Evolutionary conservation across 2,888 invertebrate genomes (phyloP), one percentile per base, ranked within the genome.

Genomic region (Drosophila ustulata): DNA sequence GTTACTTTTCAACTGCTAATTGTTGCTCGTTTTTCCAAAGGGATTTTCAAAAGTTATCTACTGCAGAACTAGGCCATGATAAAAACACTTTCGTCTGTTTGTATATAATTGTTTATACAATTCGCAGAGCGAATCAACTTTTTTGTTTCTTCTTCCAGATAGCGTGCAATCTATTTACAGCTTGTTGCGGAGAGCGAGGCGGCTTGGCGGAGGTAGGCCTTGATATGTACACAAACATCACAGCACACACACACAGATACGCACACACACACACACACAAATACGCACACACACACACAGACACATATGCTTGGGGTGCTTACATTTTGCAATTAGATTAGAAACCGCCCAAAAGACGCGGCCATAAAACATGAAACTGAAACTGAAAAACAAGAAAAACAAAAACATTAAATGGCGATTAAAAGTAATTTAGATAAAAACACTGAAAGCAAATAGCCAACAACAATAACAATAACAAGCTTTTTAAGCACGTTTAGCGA

Each of bases 391-490:
- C 71, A 88, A 88, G 75, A 80, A 88, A 85, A 89, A 85, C 88
- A 89, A 89, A 88, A 85, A 88, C 86, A 85, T 89, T 89, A 89
- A 85, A 88, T 89, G 86, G 83, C 77, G 89, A 89, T 85, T 89
- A 89, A 85, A 85, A 86, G 88, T 88, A 85, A 85, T 85, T 85
- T 88, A 89, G 85, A 85, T 85, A 85, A 89, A 89, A 89, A 89
- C 57, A 47, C 61, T 63, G 63, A 81, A 81, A 83, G 75, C 68
- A 69, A 71, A 86, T 59, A 86, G 53, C 53, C 50, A 66, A 58
- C 62, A 64, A 64, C 66, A 73, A 70, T 18, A 64, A 64, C 66
- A 73, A 70, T 47, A 66, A 58, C 28, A 50, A n/a, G 56, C 41
- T 37, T 34, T 34, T 34, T 28, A 58, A 51, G 34, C 45, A 37